These are phyloP conservation scores for Sphaeramia orbicularis DNA, from an alignment of 2,797 vertebrate genomes.

Conservation along the genomic window DNA sequence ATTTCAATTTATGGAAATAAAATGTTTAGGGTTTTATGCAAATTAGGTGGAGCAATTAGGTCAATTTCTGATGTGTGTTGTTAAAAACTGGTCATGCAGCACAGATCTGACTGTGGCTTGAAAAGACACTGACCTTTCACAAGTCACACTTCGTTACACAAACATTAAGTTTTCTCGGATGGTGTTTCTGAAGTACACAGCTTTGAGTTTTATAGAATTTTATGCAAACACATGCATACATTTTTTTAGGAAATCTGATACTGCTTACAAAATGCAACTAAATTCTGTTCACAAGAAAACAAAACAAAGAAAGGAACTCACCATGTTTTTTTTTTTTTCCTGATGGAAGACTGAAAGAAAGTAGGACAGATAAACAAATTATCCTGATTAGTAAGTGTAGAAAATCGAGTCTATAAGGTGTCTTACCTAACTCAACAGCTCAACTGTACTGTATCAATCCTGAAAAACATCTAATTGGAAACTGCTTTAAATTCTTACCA, in stretches of 20 bases:
- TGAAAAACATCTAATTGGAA: background rate
- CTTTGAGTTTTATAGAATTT: background rate
- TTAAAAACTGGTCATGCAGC: slow-evolving; percentile 38
- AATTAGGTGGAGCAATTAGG: slow-evolving; percentile 17
- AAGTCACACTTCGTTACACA: slow-evolving; percentile 53
- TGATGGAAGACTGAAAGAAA: slow-evolving; percentile 40
- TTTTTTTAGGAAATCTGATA: background rate
- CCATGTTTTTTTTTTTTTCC: slow-evolving; percentile 54
- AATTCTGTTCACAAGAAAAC: background rate
- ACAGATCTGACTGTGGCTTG: slow-evolving; percentile 1
- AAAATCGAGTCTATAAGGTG: background rate
- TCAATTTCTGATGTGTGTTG: slow-evolving; percentile 30
- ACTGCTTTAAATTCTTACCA: slow-evolving; percentile 52
- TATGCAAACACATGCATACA: background rate
- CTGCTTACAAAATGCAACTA: background rate
- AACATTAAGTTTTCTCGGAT: slow-evolving; percentile 25
- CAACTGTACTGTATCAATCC: background rate
- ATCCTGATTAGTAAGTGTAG: background rate
- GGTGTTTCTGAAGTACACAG: slow-evolving; percentile 4
- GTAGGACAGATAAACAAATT: background rate
- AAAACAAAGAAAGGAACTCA: slow-evolving; percentile 49
- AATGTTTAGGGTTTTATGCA: slow-evolving; percentile 19
- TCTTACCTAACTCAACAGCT: background rate
- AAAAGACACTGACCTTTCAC: slow-evolving; percentile 57
- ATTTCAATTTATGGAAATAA: background rate